Percentiles rank a stretch among this genome's conserved stretches.
These are phyloP conservation scores for Himalopsyche anomala DNA, from an alignment of 2,888 invertebrate genomes.

Conservation along the genomic window DNA sequence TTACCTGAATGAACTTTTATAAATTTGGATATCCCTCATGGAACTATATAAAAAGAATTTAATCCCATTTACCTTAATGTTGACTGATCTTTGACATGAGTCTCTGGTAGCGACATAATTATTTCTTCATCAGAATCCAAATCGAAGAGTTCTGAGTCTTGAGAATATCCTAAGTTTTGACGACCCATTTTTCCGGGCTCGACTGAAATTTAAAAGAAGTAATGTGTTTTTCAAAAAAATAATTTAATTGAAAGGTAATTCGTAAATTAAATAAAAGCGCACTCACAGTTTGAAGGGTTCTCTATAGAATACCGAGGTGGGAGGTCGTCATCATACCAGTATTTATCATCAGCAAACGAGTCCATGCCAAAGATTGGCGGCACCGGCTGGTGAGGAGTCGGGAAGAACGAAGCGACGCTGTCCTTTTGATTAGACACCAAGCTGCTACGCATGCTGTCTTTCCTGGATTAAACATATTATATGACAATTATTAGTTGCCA, in stretches of 20 bases:
- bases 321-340: conserved; percentile 39
- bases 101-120: conserved; percentile 59
- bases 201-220: conserved; percentile 64
- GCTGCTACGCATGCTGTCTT: conserved; percentile 68
- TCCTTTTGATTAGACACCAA: conserved; percentile 69
- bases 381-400: conserved; percentile 75
- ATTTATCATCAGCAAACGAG: conserved; percentile 50
- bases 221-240: background rate
- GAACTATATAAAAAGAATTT: background rate
- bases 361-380: conserved; percentile 73
- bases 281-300: conserved; percentile 35
- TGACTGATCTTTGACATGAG: conserved; percentile 44
- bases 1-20: too few relatives aligned
- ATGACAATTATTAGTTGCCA: background rate
- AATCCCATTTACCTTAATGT: conserved; percentile 43
- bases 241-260: background rate
- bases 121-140: conserved; percentile 74
- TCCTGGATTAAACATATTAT: conserved; percentile 37
- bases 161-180: conserved; percentile 71
- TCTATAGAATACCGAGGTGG: conserved; percentile 48
- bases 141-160: conserved; percentile 70
- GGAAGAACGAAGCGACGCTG: conserved; percentile 72
- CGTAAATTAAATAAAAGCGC: too few relatives aligned
- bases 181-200: conserved; percentile 73
- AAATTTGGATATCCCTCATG: too few relatives aligned